Percentiles rank a stretch among this genome's conserved stretches.
Conservation (phyloP, 2,797 vertebrate genomes). For the Thripadectes ignobilis region DNA sequence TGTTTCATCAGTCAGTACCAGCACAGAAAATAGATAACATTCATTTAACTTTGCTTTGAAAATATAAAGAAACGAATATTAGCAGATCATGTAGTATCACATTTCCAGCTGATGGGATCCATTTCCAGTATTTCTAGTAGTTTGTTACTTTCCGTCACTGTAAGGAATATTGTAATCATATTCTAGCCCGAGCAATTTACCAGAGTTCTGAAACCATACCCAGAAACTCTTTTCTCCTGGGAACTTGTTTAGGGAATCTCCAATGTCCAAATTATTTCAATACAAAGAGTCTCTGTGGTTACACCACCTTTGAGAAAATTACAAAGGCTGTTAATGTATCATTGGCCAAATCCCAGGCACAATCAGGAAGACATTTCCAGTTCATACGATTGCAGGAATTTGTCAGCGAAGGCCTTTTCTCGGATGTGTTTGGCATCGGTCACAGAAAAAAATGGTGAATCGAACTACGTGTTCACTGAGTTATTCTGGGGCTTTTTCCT, state of each 20-base stretch:
- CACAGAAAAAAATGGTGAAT: not conserved
- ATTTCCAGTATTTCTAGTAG: not conserved
- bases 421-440: not conserved
- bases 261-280: slow-evolving; percentile 9
- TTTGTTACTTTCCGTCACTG: not conserved
- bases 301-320: not conserved
- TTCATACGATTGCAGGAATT: slow-evolving; percentile 30
- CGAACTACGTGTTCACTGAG: not conserved
- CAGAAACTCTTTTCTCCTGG: slow-evolving; percentile 12
- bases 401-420: slow-evolving; percentile 31
- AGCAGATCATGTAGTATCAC: not conserved
- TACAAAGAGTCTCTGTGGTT: not conserved
- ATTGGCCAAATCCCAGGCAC: slow-evolving; percentile 6
- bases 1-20: not conserved
- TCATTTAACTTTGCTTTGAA: not conserved
- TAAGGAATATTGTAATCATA: not conserved
- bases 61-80: not conserved
- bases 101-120: not conserved
- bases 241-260: slow-evolving; percentile 48
- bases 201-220: slow-evolving; percentile 1
- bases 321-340: not conserved
- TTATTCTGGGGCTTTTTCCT: slow-evolving; percentile 42
- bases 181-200: not conserved
- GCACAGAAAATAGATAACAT: not conserved
- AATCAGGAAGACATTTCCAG: slow-evolving; percentile 30